Base-by-base conservation (phyloP, 2,888 invertebrate genomes). In the Ectemnius cavifrons region DNA sequence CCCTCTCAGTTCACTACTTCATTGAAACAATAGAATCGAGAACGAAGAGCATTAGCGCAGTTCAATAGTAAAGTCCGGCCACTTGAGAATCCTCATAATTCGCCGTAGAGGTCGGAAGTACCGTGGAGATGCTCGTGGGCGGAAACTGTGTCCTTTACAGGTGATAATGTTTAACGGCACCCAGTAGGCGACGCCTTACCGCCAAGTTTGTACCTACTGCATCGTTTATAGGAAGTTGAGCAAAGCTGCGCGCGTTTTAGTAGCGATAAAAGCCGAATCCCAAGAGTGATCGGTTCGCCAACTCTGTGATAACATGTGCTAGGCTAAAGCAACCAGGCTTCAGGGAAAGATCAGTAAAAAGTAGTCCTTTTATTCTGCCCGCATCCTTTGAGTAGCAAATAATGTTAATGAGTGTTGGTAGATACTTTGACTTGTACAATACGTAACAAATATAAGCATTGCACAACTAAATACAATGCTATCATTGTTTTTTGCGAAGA, bases 91-190 rank as follows among this genome's bases (percentile, higher is more conserved):
- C 61, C 72, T 60, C 71, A 76, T 77, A 81, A 82, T 79, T 63
- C 73, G 64, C 67, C 77, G 75, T 65, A 2, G 75, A 75, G 72
- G 65, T 69, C 70, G 71, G 65, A 71, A 71, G 63, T 63, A 59
- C 37, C 52, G 63, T 52, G 66, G 79, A 79, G 82, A 77, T 82
- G 79, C 69, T 78, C 37, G 72, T 61, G 74, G 76, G 71, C 76
- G 58, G 60, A 23, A 66, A 76, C 16, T 79, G 67, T 37, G 37
- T 67, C 68, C 62, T 76, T 71, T 47, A 71, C 56, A 45, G 62
- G 61, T 63, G 69, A 77, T 83, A 83, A 73, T 74, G 72, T 73
- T 73, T 71, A 63, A 63, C 52, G 73, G 61, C 49, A 60, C 58
- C 56, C 58, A 57, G 58, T 56, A 62, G 5, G n/a, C 23, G 2